A percentile compares a stretch with the other conserved stretches of the same genome.
Evolutionary conservation across 2,113 vertebrate species (phyloP).

Genomic region (Crocuta crocuta): DNA sequence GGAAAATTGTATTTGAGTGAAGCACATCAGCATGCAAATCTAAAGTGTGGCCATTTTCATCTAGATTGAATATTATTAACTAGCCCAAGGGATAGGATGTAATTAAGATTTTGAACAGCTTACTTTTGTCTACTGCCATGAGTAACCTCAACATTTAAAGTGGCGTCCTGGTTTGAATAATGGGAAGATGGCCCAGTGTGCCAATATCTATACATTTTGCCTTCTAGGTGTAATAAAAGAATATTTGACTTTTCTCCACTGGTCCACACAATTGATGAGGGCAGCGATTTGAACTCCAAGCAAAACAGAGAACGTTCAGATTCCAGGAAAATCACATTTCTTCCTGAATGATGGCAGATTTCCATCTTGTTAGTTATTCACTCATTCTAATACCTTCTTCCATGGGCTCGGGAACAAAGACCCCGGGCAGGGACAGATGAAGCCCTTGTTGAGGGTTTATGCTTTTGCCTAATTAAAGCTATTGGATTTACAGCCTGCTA

Average conservation of each 20-base stretch:
- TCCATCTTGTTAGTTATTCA: neutral
- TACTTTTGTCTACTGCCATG: constrained; percentile 72
- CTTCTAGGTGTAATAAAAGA: constrained; percentile 21
- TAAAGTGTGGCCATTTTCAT: constrained; percentile 74
- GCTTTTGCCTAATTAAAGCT: constrained; percentile 32
- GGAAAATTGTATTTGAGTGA: constrained; percentile 69
- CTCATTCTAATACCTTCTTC: neutral
- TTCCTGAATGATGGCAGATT: neutral
- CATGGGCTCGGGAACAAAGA: neutral
- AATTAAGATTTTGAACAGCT: constrained; percentile 74
- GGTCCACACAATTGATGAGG: neutral
- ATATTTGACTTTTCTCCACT: neutral
- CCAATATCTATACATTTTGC: neutral
- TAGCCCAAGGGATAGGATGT: constrained; percentile 67
- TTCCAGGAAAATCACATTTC: neutral
- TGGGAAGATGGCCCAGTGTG: neutral
- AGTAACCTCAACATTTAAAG: constrained; percentile 70
- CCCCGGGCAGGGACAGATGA: neutral
- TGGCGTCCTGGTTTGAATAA: neutral
- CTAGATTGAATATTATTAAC: constrained; percentile 53
- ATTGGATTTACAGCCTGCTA: neutral
- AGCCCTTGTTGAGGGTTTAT: neutral
- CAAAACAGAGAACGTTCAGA: neutral
- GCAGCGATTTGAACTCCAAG: constrained; percentile 32
- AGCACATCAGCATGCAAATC: constrained; percentile 57